A percentile compares a stretch with the other conserved stretches of the same genome.
phyloP scores from a whole-genome alignment of 2,888 invertebrate species.

The Nephrotoma flavescens region DNA sequence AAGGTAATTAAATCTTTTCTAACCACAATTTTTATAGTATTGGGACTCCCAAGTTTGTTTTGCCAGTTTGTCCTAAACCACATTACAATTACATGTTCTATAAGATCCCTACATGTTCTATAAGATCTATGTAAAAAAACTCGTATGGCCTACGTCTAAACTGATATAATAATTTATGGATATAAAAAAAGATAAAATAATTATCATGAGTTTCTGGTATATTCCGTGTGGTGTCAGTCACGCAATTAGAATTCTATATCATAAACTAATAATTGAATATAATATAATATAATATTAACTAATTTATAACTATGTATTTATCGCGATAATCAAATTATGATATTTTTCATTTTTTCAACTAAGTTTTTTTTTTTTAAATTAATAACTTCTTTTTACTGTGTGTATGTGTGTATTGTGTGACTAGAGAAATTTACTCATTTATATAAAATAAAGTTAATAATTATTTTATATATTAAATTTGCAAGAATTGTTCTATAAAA shows the following conservation, averaged over 20 bases:
- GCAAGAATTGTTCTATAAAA: constrained; percentile 6
- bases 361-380: not conserved
- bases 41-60: no score
- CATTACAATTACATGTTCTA: not conserved
- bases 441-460: not conserved
- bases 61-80: not conserved
- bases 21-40: no score
- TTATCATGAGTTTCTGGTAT: not conserved
- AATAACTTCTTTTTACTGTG: not conserved
- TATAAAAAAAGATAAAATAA: not conserved
- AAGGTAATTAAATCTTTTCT: no score
- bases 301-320: not conserved
- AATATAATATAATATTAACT: not conserved
- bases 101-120: not conserved
- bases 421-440: not conserved
- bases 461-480: not conserved
- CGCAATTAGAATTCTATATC: not conserved
- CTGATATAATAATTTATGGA: not conserved
- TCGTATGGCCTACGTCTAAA: not conserved
- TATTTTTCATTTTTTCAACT: not conserved
- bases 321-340: not conserved
- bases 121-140: not conserved
- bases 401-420: not conserved
- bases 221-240: not conserved
- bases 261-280: not conserved